Base-by-base conservation (phyloP, 1,140 invertebrate genomes). In the Pachyrhynchus sulphureomaculatus region DNA sequence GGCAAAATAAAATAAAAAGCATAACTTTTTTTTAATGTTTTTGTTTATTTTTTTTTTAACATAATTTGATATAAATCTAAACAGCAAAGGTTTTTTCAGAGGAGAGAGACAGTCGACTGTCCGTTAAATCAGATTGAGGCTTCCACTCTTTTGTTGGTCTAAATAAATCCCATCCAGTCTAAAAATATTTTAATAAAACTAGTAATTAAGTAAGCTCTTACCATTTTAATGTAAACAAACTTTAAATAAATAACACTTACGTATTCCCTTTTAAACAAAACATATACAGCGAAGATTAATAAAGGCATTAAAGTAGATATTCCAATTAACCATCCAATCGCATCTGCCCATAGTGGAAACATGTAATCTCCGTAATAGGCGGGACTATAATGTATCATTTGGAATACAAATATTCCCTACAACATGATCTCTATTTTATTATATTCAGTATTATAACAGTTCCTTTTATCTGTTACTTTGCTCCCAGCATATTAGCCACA, bases 241-340 rank as follows among this genome's bases (percentile, higher is more conserved):
- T 26, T 4, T 24, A 26, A 13, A 20, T 17, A 1, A 5, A n/a
- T n/a, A n/a, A n/a, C n/a, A n/a, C n/a, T n/a, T n/a, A n/a, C 71
- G 59, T 72, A 70, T 68, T 82, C 77, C 67, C 78, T 74, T 61
- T 77, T 72, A 26, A 73, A 80, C 0, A 80, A 63, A 15, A 79
- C 77, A 69, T 79, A 79, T 6, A 78, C 65, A 3, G 85, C 77
- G 18, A 84, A 81, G 1, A 84, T 67, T 0, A 87, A 84, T 63
- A 91, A 80, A 1, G 86, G 79, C 0, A 80, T 62, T 1, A 90
- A 76, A 2, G 88, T 89, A 8, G 81, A 78, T n/a, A 82, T 33
- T 1, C 88, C 85, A 33, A 90, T 84, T 8, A 83, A 55, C 83
- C 87, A 88, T 5, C 89, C 88, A n/a, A 90, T 69, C 2, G 77